Percentiles rank a stretch among this genome's conserved stretches.
Conservation (phyloP, 2,113 vertebrate species). For the Platysternon megacephalum region DNA sequence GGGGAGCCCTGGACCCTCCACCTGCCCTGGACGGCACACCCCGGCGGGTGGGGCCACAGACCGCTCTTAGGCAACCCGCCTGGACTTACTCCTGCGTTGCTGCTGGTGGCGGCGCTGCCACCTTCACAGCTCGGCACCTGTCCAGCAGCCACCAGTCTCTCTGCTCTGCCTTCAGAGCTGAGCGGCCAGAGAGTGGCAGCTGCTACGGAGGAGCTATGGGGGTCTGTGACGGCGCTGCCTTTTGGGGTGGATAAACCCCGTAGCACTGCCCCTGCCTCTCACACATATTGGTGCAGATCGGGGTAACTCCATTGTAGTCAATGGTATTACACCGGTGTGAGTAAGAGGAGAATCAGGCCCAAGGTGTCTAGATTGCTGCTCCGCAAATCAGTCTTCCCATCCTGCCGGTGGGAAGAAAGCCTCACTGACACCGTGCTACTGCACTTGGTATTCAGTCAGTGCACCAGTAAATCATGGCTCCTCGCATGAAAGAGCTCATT, state of each 20-base stretch:
- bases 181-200: no score
- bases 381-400: accelerated
- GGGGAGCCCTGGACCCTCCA: background rate
- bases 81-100: background rate
- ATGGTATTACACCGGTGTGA: background rate
- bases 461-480: conserved; percentile 26
- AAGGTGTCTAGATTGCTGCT: background rate
- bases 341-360: background rate
- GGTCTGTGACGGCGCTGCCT: no score
- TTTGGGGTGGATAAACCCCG: background rate
- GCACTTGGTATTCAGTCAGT: conserved; percentile 39
- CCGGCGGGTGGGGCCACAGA: no score
- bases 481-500: conserved; percentile 39
- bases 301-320: background rate
- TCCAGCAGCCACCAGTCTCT: background rate
- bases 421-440: background rate
- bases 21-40: no score
- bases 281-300: background rate
- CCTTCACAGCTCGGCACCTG: background rate
- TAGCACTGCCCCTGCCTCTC: background rate
- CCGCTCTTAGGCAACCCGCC: background rate
- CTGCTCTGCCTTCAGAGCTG: no score
- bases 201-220: background rate
- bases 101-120: background rate
- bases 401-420: accelerated